Percentiles rank a stretch among this genome's conserved stretches.
Evolutionary conservation across 53 echinoderm and acorn worm species (phyloP).

Genomic region (Zoroaster sp.): DNA sequence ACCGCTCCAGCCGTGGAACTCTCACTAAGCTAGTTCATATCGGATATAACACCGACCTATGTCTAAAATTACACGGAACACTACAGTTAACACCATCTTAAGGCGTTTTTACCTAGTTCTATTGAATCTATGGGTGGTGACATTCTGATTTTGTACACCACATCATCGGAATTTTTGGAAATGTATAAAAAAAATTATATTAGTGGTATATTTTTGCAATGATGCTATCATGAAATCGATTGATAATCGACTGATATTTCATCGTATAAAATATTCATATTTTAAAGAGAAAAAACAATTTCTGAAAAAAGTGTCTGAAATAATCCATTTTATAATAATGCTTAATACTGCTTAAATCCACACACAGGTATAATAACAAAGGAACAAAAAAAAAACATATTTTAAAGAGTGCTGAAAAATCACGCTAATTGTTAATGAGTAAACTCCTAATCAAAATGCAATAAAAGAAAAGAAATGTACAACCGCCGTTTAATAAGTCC

Average conservation of each 20-base stretch:
- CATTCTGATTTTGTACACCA: constrained; percentile 24
- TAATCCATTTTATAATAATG: constrained; percentile 8
- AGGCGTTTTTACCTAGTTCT: not conserved
- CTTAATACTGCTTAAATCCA: constrained; percentile 56
- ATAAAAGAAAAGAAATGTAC: not conserved
- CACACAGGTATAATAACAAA: constrained; percentile 48
- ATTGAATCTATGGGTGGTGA: not conserved
- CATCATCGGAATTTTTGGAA: not conserved
- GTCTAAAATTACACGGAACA: constrained; percentile 14
- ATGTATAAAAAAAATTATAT: not conserved
- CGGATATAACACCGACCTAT: not conserved
- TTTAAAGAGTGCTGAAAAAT: not conserved
- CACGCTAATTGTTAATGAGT: not conserved
- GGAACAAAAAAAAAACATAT: not conserved
- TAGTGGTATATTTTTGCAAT: not conserved
- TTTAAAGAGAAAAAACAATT: not conserved
- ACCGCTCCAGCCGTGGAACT: constrained; percentile 5
- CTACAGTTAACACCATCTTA: constrained; percentile 5
- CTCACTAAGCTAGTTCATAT: not conserved
- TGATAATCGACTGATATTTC: not conserved
- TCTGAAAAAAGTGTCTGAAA: not conserved
- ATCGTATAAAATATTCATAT: not conserved
- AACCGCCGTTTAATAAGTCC: not conserved
- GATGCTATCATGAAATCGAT: not conserved
- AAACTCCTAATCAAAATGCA: not conserved